A percentile compares a stretch with the other conserved stretches of the same genome.
These are phyloP conservation scores for Punctoribates punctum DNA, from an alignment of 2,888 invertebrate genomes.

Conservation along the genomic window DNA sequence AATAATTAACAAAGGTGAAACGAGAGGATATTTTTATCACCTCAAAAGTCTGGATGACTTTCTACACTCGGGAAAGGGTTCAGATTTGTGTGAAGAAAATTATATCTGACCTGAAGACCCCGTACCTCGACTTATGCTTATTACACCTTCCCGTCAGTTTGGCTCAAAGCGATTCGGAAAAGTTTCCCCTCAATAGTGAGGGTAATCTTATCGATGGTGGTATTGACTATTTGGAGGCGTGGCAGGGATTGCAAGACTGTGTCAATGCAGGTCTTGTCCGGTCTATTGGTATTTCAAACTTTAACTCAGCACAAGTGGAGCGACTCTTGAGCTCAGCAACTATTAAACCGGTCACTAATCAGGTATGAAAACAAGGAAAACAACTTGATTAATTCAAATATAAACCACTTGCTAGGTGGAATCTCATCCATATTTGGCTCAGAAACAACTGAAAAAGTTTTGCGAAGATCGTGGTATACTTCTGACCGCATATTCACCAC, in stretches of 20 bases:
- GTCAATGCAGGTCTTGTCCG: constrained; percentile 66
- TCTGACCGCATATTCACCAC: constrained; percentile 73
- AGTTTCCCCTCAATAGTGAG: no score
- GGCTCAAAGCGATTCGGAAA: constrained; percentile 49
- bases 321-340: constrained; percentile 61
- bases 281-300: constrained; percentile 77
- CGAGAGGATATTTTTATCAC: constrained; percentile 54
- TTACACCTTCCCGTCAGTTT: constrained; percentile 89
- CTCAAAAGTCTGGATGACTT: constrained; percentile 75
- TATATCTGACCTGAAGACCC: constrained; percentile 67
- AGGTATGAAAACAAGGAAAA: no score
- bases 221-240: constrained; percentile 65
- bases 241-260: constrained; percentile 66
- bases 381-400: no score
- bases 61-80: constrained; percentile 73
- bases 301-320: constrained; percentile 69
- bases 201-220: constrained; percentile 65
- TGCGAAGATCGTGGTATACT: constrained; percentile 63
- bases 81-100: constrained; percentile 65
- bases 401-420: no score
- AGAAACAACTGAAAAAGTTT: constrained; percentile 62
- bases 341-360: constrained; percentile 52
- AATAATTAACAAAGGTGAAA: constrained; percentile 49
- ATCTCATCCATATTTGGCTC: constrained; percentile 68
- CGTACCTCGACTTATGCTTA: constrained; percentile 80